phyloP scores from a whole-genome alignment of 1,140 invertebrate genomes.

The Danaus melanippus region DNA sequence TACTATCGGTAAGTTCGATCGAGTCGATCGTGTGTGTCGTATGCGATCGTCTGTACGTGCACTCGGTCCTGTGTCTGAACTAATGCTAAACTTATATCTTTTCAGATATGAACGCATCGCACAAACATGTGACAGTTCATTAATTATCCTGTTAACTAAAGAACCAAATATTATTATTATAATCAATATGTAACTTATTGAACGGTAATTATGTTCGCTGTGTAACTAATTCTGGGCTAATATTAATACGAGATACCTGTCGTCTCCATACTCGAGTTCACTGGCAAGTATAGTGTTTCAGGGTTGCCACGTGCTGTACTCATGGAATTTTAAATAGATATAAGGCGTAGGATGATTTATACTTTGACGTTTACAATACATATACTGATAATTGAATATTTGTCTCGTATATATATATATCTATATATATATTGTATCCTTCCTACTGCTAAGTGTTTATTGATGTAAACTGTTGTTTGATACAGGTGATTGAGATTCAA shows the following conservation, averaged over 20 bases:
- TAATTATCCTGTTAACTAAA: constrained; percentile 31
- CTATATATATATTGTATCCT: constrained; percentile 4
- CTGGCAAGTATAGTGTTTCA: constrained; percentile 3
- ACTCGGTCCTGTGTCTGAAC: background rate
- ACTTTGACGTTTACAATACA: constrained; percentile 17
- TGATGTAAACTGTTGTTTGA: constrained; percentile 6
- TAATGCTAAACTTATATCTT: constrained; percentile 19
- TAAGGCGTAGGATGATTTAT: constrained; percentile 33
- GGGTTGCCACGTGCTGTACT: constrained; percentile 6
- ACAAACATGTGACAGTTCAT: constrained; percentile 42
- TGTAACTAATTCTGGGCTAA: constrained; percentile 35
- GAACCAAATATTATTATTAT: constrained; percentile 67
- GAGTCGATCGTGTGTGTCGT: background rate
- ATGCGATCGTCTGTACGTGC: background rate
- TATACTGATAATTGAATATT: too few relatives aligned
- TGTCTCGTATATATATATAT: constrained; percentile 12
- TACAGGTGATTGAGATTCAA: background rate
- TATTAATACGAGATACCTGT: constrained; percentile 18
- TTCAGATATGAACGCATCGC: constrained; percentile 55
- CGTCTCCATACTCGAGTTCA: constrained; percentile 12
- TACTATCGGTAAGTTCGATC: constrained; percentile 43
- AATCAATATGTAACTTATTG: constrained; percentile 61
- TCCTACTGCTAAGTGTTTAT: constrained; percentile 3
- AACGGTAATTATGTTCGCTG: constrained; percentile 42
- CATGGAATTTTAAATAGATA: constrained; percentile 20